These are phyloP conservation scores for Gallinago stenura DNA, from an alignment of 2,797 vertebrate genomes.

Conservation along the genomic window DNA sequence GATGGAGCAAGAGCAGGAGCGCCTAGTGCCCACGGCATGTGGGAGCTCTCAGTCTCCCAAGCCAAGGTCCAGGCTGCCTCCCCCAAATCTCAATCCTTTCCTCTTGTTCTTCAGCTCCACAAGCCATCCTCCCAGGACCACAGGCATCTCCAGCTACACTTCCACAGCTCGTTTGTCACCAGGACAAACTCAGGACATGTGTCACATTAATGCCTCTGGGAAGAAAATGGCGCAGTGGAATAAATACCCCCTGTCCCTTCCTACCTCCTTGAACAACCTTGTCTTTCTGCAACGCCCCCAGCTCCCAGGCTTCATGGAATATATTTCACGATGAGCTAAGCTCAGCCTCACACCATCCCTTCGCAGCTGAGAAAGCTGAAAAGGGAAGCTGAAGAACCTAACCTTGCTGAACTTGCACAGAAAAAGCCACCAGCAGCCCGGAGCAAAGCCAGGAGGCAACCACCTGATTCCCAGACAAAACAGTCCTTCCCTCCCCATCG, in stretches of 20 bases:
- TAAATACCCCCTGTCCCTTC: neutral
- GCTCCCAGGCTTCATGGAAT: conserved; percentile 17
- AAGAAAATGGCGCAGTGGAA: neutral
- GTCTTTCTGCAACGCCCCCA: conserved; percentile 33
- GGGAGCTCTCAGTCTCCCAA: neutral
- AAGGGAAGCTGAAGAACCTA: conserved; percentile 40
- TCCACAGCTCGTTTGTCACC: neutral
- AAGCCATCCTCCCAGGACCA: neutral
- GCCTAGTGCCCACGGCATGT: neutral
- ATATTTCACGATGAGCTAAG: conserved; percentile 35
- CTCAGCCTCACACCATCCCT: conserved; percentile 49
- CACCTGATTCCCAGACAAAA: neutral
- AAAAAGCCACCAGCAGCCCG: neutral
- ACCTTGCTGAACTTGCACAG: conserved; percentile 29
- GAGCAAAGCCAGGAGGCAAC: neutral
- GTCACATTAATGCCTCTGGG: neutral
- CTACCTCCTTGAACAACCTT: conserved; percentile 43
- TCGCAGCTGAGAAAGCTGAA: conserved; percentile 16
- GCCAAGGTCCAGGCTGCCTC: neutral
- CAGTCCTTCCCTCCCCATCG: neutral
- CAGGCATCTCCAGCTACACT: neutral
- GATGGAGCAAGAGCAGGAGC: neutral
- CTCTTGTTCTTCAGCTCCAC: neutral
- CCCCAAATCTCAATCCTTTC: neutral
- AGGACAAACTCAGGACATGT: neutral